These are phyloP conservation scores for Manis crassicaudata DNA, from an alignment of 2,797 vertebrate species.

Conservation along the genomic window DNA sequence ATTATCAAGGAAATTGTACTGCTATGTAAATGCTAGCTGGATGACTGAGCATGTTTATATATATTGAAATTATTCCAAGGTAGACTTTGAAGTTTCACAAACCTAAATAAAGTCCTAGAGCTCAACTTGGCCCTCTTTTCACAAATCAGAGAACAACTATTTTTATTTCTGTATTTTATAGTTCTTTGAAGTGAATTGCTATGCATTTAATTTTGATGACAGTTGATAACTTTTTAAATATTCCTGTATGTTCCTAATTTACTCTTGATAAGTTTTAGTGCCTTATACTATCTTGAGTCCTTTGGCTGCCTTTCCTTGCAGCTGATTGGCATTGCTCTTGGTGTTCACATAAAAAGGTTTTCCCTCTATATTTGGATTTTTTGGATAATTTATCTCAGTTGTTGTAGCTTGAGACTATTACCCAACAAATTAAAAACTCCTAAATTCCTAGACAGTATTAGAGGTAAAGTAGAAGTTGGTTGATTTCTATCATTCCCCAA, in stretches of 20 bases:
- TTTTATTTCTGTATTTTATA: not conserved
- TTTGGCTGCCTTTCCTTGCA: slow-evolving; percentile 2
- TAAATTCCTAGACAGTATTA: not conserved
- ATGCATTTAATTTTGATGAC: not conserved
- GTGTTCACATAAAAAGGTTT: slow-evolving; percentile 22
- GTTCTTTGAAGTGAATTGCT: slow-evolving; percentile 7
- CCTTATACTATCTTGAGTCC: not conserved
- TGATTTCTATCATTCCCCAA: not conserved
- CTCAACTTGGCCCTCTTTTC: not conserved
- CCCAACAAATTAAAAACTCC: slow-evolving; percentile 31
- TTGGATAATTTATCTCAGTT: not conserved
- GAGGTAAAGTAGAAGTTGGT: slow-evolving; percentile 34
- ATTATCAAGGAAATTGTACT: not conserved
- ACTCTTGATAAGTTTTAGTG: slow-evolving; percentile 13
- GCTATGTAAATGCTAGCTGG: not conserved
- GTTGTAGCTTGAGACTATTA: slow-evolving; percentile 13
- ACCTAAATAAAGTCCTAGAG: slow-evolving; percentile 3
- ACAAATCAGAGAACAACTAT: not conserved
- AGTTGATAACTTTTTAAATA: slow-evolving; percentile 4
- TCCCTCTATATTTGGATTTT: not conserved
- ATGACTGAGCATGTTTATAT: slow-evolving; percentile 23
- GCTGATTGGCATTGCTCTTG: not conserved
- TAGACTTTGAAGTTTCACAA: slow-evolving; percentile 23
- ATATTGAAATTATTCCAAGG: slow-evolving; percentile 7
- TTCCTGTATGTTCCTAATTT: not conserved